A percentile compares a stretch with the other conserved stretches of the same genome.
Conservation (phyloP, 2,113 vertebrate genomes). For the Lates calcarifer region DNA sequence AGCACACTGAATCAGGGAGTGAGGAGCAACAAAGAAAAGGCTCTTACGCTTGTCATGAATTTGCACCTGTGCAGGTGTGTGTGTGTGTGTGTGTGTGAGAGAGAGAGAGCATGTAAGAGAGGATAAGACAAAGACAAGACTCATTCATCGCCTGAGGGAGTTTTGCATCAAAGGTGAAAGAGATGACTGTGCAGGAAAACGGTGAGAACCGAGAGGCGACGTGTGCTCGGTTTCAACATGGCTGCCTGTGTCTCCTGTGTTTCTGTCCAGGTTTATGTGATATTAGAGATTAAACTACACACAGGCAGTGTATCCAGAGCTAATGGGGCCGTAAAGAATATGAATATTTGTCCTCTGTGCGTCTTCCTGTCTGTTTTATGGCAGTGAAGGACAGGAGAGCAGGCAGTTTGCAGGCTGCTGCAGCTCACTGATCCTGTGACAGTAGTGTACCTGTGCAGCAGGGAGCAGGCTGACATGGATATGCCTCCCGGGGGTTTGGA, state of each 20-base stretch:
- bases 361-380: neutral
- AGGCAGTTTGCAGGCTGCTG: neutral
- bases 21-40: neutral
- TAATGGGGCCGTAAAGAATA: neutral
- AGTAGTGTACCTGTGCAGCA: slow-evolving; percentile 68
- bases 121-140: neutral
- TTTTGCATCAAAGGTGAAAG: slow-evolving; percentile 47
- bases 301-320: neutral
- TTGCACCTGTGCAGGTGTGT: slow-evolving; percentile 47
- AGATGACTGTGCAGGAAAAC: slow-evolving; percentile 17
- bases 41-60: neutral
- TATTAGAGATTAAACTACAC: neutral
- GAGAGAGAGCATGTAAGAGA: neutral
- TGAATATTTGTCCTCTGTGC: neutral
- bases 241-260: neutral
- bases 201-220: slow-evolving; percentile 9
- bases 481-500: slow-evolving; percentile 64
- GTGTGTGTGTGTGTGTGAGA: slow-evolving; percentile 10
- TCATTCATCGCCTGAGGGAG: slow-evolving; percentile 12
- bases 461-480: slow-evolving; percentile 71
- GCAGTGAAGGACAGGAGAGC: neutral
- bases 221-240: slow-evolving; percentile 33
- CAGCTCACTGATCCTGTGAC: slow-evolving; percentile 42
- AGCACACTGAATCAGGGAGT: neutral
- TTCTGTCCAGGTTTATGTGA: neutral